Base-by-base conservation (phyloP, 2,113 vertebrate genomes). In the Pelusios castaneus region DNA sequence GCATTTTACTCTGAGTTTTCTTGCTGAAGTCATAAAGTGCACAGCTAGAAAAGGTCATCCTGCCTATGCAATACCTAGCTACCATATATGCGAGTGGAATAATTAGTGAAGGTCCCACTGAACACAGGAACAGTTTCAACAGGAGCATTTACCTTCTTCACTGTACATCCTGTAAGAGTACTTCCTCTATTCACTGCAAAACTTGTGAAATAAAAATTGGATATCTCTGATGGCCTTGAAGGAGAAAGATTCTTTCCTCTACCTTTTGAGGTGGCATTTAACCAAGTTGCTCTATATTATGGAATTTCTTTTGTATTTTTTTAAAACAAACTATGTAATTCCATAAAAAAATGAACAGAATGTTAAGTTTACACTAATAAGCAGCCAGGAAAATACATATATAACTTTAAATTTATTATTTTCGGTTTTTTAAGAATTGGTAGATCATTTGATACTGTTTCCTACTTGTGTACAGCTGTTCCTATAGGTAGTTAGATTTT, bases 111-210 rank as follows among this genome's bases (percentile, higher is more conserved):
- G 12, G 45, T 25, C 12, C 10, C 1, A 1, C 3, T 27, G 49
- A 75, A 89, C 4, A 80, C 10, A 51, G 73, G 52, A 88, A 83
- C 6, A 0, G 63, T 70, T 70, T 70, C n/a, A 38, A 80, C 1
- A 54, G 31, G 27, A 24, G 25, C 83, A 54, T 75, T 67, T 8
- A 67, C 3, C 82, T 89, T 77, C 49, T 85, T 13, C 92, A 63
- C 4, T 1, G 5, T 10, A 8, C 5, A 31, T 54, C 4, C 0
- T 31, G 2, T 89, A 80, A 45, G 9, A 78, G 38, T 78, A 31
- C 16, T 87, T 54, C 13, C 80, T 73, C 22, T 16, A 91, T 8
- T 24, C 67, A 92, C n/a, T 45, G 75, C 58, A 89, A 84, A 70
- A 11, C 24, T 34, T 14, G 1, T 51, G 75, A 63, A 19, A 49